Evolutionary conservation across 2,113 vertebrate genomes (phyloP).

Genomic region (Euleptes europaea): DNA sequence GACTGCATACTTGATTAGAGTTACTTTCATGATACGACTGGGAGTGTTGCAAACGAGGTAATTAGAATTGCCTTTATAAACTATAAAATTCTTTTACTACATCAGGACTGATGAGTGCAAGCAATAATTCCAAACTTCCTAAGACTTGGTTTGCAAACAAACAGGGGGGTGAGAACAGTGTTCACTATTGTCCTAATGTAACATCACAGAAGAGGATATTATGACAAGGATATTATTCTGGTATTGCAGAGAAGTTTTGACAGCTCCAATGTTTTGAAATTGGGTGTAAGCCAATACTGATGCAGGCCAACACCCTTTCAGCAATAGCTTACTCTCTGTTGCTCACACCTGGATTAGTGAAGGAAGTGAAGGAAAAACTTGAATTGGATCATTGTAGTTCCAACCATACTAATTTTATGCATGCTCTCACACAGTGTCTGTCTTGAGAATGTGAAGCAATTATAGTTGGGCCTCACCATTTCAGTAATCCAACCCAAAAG

Average conservation of each 20-base stretch:
- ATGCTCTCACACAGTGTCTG: slow-evolving; percentile 51
- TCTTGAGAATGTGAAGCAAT: slow-evolving; percentile 61
- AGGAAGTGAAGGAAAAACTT: slow-evolving; percentile 41
- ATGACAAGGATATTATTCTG: not conserved
- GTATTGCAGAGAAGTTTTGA: not conserved
- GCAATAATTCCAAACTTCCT: not conserved
- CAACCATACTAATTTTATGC: slow-evolving; percentile 41
- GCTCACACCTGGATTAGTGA: slow-evolving; percentile 55
- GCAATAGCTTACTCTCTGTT: slow-evolving; percentile 10
- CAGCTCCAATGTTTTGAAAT: not conserved
- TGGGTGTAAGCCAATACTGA: slow-evolving; percentile 13
- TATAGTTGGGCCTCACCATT: slow-evolving; percentile 57
- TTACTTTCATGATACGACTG: slow-evolving; percentile 46
- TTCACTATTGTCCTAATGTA: not conserved
- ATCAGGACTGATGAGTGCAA: slow-evolving; percentile 27
- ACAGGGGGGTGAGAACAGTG: not conserved
- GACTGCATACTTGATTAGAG: not conserved
- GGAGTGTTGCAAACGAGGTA: slow-evolving; percentile 46
- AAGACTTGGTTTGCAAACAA: not conserved
- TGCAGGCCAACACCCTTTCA: slow-evolving; percentile 1
- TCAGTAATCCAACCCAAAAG: slow-evolving; percentile 65
- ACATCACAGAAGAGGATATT: not conserved
- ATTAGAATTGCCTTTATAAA: slow-evolving; percentile 45
- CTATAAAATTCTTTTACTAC: slow-evolving; percentile 15
- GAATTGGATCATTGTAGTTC: slow-evolving; percentile 24